Evolutionary conservation across 2,888 invertebrate genomes (phyloP), one percentile per base, ranked within the genome.

Genomic region (Drosophila mayaguana): DNA sequence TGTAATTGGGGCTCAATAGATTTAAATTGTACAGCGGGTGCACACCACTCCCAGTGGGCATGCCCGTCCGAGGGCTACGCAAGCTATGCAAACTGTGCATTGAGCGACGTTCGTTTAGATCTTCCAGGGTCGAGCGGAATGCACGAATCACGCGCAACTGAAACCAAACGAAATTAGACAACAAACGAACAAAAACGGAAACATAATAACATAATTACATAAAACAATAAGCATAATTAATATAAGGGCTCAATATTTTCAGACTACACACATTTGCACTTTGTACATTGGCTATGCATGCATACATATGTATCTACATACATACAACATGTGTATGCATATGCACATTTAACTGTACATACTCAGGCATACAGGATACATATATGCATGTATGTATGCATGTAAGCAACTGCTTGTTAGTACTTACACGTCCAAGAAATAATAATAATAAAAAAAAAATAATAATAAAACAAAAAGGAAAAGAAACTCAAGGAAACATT

Each of bases 71-170:
- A 88, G 95, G 95, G 94, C 96, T 96, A 95, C 97, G 97, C 94
- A 97, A 96, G 93, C 97, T 97, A 94, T 97, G 97, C 94, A 97
- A 96, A 95, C 98, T 98, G 96, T 98, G 98, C 94, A 98, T 96
- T 94, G 98, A 98, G 94, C 99, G 97, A 92, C 98, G 96, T 95
- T 99, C 99, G 95, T 98, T 99, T 95, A 99, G 95, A 95, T 99
- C 99, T 96, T 99, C 99, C 95, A 99, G 95, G 93, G 97, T 98
- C 93, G 98, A 98, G 95, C 97, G 98, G 97, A 99, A 99, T 94
- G 99, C 99, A 95, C 98, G 97, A 95, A 99, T 98, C 94, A 99
- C 99, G 94, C 99, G 98, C 95, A 99, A 97, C 99, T 99, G 98
- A 95, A 97, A 97, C 50, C 91, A 92, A 89, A 91, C 80, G 90